Percentiles rank a stretch among this genome's conserved stretches.
phyloP scores from a whole-genome alignment of 2,113 vertebrate genomes.

The Tenebrosternarchus preto region DNA sequence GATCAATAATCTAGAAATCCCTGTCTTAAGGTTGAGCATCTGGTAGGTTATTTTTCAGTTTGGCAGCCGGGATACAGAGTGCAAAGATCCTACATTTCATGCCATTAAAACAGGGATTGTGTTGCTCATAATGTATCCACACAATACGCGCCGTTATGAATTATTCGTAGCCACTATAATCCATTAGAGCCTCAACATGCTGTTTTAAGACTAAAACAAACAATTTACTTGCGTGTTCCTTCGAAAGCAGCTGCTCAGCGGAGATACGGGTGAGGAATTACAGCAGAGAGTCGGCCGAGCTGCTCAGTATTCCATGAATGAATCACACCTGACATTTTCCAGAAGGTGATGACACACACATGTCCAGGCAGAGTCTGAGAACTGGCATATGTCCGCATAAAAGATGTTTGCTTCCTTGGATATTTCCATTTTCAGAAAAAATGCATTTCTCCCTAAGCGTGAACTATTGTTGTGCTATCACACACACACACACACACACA shows the following conservation, averaged over 20 bases:
- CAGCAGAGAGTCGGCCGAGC: constrained; percentile 63
- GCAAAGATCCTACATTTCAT: constrained; percentile 29
- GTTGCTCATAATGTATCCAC: constrained; percentile 26
- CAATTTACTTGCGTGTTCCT: constrained; percentile 63
- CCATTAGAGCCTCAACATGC: constrained; percentile 61
- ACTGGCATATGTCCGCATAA: constrained; percentile 41
- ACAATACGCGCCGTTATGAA: constrained; percentile 18
- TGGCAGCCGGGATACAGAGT: background rate
- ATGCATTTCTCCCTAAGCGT: background rate
- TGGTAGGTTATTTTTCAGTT: constrained; percentile 1
- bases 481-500: no score
- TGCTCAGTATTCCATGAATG: constrained; percentile 67
- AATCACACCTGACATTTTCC: constrained; percentile 73
- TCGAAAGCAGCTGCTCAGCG: constrained; percentile 69
- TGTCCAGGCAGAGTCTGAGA: constrained; percentile 38
- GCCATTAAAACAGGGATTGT: constrained; percentile 54
- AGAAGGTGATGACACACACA: constrained; percentile 58
- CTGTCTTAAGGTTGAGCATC: background rate
- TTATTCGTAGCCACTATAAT: constrained; percentile 58
- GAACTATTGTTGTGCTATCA: constrained; percentile 19
- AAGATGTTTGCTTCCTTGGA: constrained; percentile 41
- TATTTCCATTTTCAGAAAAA: constrained; percentile 49
- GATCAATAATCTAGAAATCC: background rate
- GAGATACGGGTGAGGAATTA: constrained; percentile 71
- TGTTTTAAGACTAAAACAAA: constrained; percentile 65